Evolutionary conservation across 1,140 invertebrate genomes (phyloP).

Genomic region (Palaemon carinicauda): DNA sequence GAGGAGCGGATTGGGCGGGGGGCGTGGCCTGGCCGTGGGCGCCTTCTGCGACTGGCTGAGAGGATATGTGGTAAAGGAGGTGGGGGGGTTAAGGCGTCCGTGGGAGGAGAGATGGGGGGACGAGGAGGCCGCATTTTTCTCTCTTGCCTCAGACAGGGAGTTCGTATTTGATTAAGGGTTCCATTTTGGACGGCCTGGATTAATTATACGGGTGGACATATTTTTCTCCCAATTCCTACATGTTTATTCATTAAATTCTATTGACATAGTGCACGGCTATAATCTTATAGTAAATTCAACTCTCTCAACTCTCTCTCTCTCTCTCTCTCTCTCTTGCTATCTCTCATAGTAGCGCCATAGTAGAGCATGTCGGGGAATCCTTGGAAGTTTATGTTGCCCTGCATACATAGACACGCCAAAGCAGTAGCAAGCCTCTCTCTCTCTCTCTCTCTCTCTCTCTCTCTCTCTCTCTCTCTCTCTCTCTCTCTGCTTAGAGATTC

Average conservation of each 20-base stretch:
- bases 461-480: too few relatives aligned
- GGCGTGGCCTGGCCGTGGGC: constrained; percentile 3
- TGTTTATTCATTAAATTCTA: constrained; percentile 47
- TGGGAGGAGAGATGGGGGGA: constrained; percentile 32
- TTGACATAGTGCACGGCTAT: constrained; percentile 5
- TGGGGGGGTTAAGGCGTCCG: constrained; percentile 49
- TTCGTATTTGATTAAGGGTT: constrained; percentile 48
- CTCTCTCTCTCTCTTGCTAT: too few relatives aligned
- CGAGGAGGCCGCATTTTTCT: constrained; percentile 43
- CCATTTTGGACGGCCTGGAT: constrained; percentile 45
- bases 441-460: too few relatives aligned
- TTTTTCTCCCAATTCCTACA: constrained; percentile 17
- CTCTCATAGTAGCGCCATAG: too few relatives aligned
- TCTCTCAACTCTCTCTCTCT: too few relatives aligned
- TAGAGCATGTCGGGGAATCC: too few relatives aligned
- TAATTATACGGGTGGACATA: constrained; percentile 45
- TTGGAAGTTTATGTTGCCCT: too few relatives aligned
- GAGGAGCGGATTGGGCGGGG: constrained; percentile 42
- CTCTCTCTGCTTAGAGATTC: too few relatives aligned
- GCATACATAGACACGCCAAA: too few relatives aligned
- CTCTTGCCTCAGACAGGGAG: constrained; percentile 35
- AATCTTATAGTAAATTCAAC: background rate
- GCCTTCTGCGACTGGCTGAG: constrained; percentile 14
- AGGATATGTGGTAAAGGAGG: constrained; percentile 31
- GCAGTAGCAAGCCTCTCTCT: too few relatives aligned